phyloP scores from a whole-genome alignment of 2,888 invertebrate genomes.

The Sinohyriopsis cumingii region DNA sequence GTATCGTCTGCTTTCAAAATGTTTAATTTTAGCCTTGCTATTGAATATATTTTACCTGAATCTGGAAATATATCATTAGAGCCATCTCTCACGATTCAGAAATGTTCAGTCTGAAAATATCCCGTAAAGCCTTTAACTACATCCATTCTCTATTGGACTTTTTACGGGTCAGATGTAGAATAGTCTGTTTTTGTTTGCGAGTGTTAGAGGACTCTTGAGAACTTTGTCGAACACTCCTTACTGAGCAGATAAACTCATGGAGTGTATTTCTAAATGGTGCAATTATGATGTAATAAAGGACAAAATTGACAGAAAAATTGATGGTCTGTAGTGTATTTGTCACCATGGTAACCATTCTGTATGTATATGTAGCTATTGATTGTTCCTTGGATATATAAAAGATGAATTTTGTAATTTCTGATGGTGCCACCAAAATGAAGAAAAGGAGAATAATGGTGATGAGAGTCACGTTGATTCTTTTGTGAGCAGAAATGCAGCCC shows the following conservation, averaged over 20 bases:
- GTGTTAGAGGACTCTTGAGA: conserved; percentile 42
- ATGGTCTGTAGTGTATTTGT: conserved; percentile 83
- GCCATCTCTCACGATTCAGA: no score
- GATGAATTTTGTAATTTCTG: conserved; percentile 58
- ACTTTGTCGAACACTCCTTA: conserved; percentile 24
- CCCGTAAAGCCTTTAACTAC: no score
- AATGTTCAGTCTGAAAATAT: no score
- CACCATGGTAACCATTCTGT: conserved; percentile 63
- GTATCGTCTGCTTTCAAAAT: no score
- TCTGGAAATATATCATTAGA: no score
- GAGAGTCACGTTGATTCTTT: conserved; percentile 59
- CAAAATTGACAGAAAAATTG: conserved; percentile 85
- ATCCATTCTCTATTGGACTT: no score
- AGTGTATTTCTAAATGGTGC: conserved; percentile 82
- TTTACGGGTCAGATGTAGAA: no score
- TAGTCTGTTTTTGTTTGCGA: conserved; percentile 33
- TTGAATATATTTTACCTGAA: no score
- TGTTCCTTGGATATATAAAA: conserved; percentile 35
- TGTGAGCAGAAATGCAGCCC: conserved; percentile 53
- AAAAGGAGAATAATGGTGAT: conserved; percentile 63
- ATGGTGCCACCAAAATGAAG: conserved; percentile 61
- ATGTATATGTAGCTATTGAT: conserved; percentile 32
- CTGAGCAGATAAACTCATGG: conserved; percentile 48
- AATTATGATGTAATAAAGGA: conserved; percentile 85
- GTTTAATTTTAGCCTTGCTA: no score